These are phyloP conservation scores for Dromiciops gliroides DNA, from an alignment of 2,113 vertebrate species.

Conservation along the genomic window DNA sequence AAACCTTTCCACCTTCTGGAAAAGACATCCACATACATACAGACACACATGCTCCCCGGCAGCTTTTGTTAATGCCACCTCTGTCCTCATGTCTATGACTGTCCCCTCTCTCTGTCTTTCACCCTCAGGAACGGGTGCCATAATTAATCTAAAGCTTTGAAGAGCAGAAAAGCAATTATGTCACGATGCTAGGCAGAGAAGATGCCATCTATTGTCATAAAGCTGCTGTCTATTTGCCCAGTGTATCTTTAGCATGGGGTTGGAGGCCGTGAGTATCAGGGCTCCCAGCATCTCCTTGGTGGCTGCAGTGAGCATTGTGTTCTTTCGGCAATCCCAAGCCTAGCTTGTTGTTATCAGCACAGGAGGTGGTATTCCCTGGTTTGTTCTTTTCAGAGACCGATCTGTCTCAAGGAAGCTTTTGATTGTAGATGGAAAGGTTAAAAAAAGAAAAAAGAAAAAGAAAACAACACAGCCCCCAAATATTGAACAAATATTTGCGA, in stretches of 20 bases:
- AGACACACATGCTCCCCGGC: neutral
- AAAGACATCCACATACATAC: neutral
- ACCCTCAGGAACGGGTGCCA: constrained; percentile 49
- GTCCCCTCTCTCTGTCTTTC: neutral
- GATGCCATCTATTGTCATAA: neutral
- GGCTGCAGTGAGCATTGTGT: neutral
- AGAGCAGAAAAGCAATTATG: constrained; percentile 51
- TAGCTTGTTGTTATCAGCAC: neutral
- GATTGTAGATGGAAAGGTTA: neutral
- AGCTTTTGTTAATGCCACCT: neutral
- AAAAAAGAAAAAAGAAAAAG: neutral
- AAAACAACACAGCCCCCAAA: neutral
- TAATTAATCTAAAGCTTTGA: constrained; percentile 30
- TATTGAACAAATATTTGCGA: neutral
- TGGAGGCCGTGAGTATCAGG: neutral
- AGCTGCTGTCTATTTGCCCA: neutral
- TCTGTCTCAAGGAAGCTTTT: neutral
- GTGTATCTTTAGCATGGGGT: neutral
- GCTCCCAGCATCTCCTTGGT: neutral
- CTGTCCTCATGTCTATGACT: neutral
- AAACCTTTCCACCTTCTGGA: neutral
- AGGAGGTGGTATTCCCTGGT: neutral
- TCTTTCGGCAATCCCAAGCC: neutral
- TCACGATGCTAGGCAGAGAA: neutral
- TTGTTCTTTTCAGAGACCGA: neutral